Evolutionary conservation across 2,888 invertebrate genomes (phyloP).

Genomic region (Acanthopleura granulata): DNA sequence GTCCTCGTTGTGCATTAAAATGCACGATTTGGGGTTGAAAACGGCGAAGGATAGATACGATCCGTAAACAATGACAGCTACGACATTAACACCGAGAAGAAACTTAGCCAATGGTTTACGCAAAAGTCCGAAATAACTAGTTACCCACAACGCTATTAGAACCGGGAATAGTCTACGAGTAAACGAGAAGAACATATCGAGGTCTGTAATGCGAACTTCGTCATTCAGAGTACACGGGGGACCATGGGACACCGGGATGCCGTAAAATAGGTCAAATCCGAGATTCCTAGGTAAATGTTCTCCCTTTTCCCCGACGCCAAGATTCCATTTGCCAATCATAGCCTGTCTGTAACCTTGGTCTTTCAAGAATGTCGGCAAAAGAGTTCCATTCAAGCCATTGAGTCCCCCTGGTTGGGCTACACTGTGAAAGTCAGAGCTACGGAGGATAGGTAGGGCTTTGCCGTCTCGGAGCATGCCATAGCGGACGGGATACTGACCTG

Average conservation of each 20-base stretch:
- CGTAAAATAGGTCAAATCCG: constrained; percentile 31
- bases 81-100: constrained; percentile 21
- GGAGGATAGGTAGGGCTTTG: background rate
- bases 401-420: constrained; percentile 29
- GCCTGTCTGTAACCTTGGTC: constrained; percentile 19
- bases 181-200: constrained; percentile 22
- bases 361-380: constrained; percentile 22
- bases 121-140: constrained; percentile 19
- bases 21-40: constrained; percentile 26
- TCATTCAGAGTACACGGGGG: constrained; percentile 22
- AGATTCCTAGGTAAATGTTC: constrained; percentile 22
- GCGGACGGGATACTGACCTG: constrained; percentile 27
- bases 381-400: background rate
- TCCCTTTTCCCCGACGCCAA: constrained; percentile 21
- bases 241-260: constrained; percentile 24
- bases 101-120: constrained; percentile 1
- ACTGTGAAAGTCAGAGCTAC: constrained; percentile 27
- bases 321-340: constrained; percentile 27
- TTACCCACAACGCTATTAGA: constrained; percentile 21
- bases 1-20: constrained; percentile 25
- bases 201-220: constrained; percentile 22
- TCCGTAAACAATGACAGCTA: background rate
- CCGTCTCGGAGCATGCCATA: constrained; percentile 26
- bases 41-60: constrained; percentile 5
- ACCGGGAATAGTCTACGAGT: constrained; percentile 18